These are phyloP conservation scores for Chrysochloris asiatica DNA, from an alignment of 2,113 vertebrate genomes.

Conservation along the genomic window DNA sequence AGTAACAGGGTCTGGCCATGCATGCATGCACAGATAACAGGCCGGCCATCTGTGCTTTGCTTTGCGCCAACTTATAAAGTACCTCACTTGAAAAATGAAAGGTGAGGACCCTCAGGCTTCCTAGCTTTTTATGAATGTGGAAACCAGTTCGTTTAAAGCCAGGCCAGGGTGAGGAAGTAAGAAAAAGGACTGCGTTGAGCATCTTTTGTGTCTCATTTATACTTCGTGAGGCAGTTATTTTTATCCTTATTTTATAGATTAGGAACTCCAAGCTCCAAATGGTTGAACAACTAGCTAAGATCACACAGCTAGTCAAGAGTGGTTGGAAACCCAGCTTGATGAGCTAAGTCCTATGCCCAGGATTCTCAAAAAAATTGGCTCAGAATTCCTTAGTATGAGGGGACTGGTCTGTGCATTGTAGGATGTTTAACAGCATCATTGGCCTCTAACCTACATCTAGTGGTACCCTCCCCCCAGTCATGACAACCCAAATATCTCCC, in stretches of 20 bases:
- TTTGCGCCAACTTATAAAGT: neutral
- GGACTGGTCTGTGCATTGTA: neutral
- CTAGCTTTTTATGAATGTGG: slow-evolving; percentile 8
- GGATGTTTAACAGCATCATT: neutral
- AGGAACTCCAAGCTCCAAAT: neutral
- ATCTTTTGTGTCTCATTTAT: neutral
- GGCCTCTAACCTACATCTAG: neutral
- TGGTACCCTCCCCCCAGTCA: neutral
- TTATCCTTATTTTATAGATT: neutral
- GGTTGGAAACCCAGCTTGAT: neutral
- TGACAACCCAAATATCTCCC: neutral
- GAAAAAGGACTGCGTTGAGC: slow-evolving; percentile 18
- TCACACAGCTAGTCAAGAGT: neutral
- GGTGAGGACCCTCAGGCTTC: neutral
- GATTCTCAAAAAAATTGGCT: neutral
- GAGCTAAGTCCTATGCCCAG: neutral
- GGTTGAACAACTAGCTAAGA: neutral
- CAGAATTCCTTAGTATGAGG: neutral
- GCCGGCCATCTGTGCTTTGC: slow-evolving; percentile 44
- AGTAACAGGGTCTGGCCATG: slow-evolving; percentile 47
- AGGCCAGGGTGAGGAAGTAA: neutral
- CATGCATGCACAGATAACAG: neutral
- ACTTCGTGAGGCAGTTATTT: neutral
- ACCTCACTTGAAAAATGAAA: slow-evolving; percentile 55
- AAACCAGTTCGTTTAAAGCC: neutral